phyloP scores from a whole-genome alignment of 2,888 invertebrate genomes.

The Lasioglossum pauxillum region DNA sequence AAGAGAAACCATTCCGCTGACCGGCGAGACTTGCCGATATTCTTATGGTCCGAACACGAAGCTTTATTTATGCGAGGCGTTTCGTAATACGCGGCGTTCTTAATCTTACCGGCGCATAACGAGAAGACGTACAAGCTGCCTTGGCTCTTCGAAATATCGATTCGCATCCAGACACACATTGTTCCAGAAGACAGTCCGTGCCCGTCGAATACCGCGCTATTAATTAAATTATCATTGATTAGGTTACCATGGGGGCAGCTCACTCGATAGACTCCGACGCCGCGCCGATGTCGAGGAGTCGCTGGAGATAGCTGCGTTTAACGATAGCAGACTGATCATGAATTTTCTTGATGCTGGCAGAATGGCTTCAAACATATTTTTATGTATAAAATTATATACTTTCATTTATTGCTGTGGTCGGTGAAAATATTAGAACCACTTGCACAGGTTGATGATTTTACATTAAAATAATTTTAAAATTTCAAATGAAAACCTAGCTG shows the following conservation, averaged over 20 bases:
- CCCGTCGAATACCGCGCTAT: conserved; percentile 33
- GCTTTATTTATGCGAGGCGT: conserved; percentile 32
- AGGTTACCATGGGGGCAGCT: neutral
- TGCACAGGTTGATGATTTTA: too few species aligned
- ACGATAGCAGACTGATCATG: neutral
- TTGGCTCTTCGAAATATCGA: conserved; percentile 68
- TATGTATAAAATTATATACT: too few species aligned
- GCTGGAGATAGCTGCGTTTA: neutral
- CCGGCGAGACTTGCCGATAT: neutral
- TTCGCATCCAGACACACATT: conserved; percentile 44
- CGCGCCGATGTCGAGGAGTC: neutral
- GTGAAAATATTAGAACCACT: too few species aligned
- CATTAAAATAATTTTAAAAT: too few species aligned
- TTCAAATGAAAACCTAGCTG: too few species aligned
- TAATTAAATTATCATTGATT: conserved; percentile 52
- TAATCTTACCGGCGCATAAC: conserved; percentile 70
- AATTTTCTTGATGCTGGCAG: neutral
- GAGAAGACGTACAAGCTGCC: conserved; percentile 71
- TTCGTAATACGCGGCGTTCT: conserved; percentile 65
- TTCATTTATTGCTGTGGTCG: too few species aligned
- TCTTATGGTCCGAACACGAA: conserved; percentile 23
- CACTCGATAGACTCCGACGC: neutral
- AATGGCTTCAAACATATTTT: too few species aligned
- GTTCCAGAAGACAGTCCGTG: conserved; percentile 32
- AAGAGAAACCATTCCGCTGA: neutral